These are phyloP conservation scores for Cristatella mucedo DNA, from an alignment of 2,888 invertebrate species.

Conservation along the genomic window DNA sequence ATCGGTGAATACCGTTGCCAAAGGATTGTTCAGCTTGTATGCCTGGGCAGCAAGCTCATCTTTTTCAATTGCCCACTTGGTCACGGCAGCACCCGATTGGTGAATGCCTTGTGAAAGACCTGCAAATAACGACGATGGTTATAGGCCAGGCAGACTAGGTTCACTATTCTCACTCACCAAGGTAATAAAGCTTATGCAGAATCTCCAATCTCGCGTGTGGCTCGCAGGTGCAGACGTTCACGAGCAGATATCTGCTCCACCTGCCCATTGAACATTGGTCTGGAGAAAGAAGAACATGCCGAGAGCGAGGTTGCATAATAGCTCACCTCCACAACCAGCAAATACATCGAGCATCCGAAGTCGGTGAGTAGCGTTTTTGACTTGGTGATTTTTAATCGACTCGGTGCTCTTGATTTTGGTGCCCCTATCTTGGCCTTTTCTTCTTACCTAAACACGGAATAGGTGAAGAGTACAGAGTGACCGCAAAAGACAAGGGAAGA, in stretches of 20 bases:
- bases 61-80: slow-evolving; percentile 66
- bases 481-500: too few species aligned
- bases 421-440: slow-evolving; percentile 52
- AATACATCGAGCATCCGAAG: slow-evolving; percentile 62
- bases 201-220: too few species aligned
- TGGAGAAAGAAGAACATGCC: too few species aligned
- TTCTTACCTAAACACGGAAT: slow-evolving; percentile 42
- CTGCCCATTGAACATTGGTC: too few species aligned
- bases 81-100: slow-evolving; percentile 50
- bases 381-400: not conserved
- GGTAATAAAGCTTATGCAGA: too few species aligned
- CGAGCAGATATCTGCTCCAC: too few species aligned
- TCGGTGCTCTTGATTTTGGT: too few species aligned
- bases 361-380: slow-evolving; percentile 44
- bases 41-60: slow-evolving; percentile 61
- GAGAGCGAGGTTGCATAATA: too few species aligned
- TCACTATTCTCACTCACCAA: too few species aligned
- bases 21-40: slow-evolving; percentile 57
- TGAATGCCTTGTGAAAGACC: slow-evolving; percentile 51
- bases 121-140: slow-evolving; percentile 18
- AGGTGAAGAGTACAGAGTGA: too few species aligned
- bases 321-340: slow-evolving; percentile 65
- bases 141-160: too few species aligned
- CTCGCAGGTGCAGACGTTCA: too few species aligned
- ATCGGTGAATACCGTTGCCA: slow-evolving; percentile 58